Evolutionary conservation across 2,113 vertebrate genomes (phyloP).

Genomic region (Casuarius casuarius): DNA sequence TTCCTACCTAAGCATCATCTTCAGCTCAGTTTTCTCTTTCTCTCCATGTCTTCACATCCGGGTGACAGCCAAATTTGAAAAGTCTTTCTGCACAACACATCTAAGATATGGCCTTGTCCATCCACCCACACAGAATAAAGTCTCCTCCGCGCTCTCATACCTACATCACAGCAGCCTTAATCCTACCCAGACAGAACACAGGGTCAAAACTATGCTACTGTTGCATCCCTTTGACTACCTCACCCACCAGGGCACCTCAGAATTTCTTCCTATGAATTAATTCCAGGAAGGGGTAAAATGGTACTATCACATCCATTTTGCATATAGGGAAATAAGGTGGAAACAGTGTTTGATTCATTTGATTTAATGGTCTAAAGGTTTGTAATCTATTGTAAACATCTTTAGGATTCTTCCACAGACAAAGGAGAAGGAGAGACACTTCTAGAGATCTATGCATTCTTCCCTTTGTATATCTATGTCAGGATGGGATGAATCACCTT

Average conservation of each 20-base stretch:
- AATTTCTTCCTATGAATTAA: not conserved
- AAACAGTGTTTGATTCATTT: not conserved
- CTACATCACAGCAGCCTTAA: not conserved
- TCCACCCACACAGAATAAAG: not conserved
- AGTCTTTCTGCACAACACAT: not conserved
- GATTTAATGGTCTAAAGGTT: not conserved
- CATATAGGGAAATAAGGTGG: not conserved
- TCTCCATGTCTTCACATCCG: not conserved
- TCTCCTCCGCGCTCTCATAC: not conserved
- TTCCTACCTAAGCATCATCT: not conserved
- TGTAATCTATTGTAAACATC: not conserved
- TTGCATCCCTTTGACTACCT: not conserved
- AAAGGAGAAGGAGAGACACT: not conserved
- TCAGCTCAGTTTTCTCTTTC: not conserved
- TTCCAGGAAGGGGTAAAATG: not conserved
- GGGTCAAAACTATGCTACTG: not conserved
- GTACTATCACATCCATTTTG: not conserved
- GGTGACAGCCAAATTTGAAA: not conserved
- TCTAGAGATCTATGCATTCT: not conserved
- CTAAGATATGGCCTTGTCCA: not conserved
- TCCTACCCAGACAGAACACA: not conserved
- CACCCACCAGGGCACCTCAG: not conserved
- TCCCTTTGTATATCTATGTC: not conserved
- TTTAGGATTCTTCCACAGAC: not conserved
- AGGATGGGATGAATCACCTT: not conserved